Percentiles rank a stretch among this genome's conserved stretches.
Conservation (phyloP, 2,888 invertebrate genomes). For the Lasioglossum villosulum region DNA sequence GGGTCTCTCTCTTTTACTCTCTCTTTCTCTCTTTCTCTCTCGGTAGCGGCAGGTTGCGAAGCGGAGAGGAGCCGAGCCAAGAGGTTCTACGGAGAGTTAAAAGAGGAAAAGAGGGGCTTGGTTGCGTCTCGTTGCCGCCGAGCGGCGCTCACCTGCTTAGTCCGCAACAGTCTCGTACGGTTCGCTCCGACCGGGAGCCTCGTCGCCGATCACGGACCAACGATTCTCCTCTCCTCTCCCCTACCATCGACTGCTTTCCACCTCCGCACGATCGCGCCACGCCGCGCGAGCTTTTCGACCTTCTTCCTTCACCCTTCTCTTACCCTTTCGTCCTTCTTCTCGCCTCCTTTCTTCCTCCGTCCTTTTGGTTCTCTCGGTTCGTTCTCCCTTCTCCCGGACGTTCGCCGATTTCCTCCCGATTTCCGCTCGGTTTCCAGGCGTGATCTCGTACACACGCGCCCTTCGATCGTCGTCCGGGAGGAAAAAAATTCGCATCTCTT, state of each 20-base stretch:
- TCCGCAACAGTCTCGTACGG: slow-evolving; percentile 74
- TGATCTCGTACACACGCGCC: background rate
- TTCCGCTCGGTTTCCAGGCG: background rate
- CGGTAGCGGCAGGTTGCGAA: slow-evolving; percentile 54
- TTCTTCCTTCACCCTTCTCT: slow-evolving; percentile 44
- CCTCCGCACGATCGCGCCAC: slow-evolving; percentile 57
- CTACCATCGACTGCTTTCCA: slow-evolving; percentile 61
- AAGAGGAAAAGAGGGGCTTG: slow-evolving; percentile 75
- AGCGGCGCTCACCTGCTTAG: slow-evolving; percentile 77
- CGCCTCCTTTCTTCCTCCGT: slow-evolving; percentile 12
- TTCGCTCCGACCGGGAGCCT: slow-evolving; percentile 70
- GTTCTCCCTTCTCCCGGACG: slow-evolving; percentile 18
- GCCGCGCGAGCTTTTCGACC: slow-evolving; percentile 55
- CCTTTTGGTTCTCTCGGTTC: slow-evolving; percentile 18
- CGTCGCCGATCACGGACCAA: slow-evolving; percentile 67
- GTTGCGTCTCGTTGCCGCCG: slow-evolving; percentile 74
- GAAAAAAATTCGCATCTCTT: background rate
- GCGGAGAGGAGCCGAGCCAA: slow-evolving; percentile 59
- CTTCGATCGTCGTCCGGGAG: background rate
- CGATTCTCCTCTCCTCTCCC: slow-evolving; percentile 53
- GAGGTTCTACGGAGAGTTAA: slow-evolving; percentile 63
- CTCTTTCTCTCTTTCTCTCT: background rate
- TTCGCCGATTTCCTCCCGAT: background rate
- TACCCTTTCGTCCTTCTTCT: slow-evolving; percentile 33
- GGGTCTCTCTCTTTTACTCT: slow-evolving; percentile 14